These are phyloP conservation scores for Mus minutoides DNA, from an alignment of 2,797 vertebrate species.

Conservation along the genomic window DNA sequence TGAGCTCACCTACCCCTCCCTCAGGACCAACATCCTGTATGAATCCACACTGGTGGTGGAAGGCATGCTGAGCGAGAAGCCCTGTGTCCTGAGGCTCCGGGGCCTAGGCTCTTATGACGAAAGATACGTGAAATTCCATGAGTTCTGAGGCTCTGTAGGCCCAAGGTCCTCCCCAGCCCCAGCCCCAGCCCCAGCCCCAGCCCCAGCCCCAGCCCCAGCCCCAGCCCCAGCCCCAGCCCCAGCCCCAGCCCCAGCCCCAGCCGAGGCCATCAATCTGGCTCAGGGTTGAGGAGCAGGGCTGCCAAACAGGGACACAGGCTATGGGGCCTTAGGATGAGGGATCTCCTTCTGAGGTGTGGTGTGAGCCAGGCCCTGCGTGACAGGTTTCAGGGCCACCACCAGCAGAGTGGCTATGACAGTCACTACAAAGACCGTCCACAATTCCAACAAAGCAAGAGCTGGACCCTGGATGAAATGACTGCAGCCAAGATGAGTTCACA, in stretches of 20 bases:
- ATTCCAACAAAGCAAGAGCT: background rate
- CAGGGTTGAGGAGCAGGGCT: background rate
- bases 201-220: too few species aligned
- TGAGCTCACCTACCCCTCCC: background rate
- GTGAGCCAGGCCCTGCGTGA: background rate
- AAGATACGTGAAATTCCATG: conserved; percentile 63
- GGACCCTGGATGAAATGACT: background rate
- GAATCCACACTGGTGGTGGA: conserved; percentile 85
- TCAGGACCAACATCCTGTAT: conserved; percentile 88
- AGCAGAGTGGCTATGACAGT: background rate
- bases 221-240: too few species aligned
- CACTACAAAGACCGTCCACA: background rate
- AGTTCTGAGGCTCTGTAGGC: background rate
- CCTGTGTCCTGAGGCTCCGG: conserved; percentile 87
- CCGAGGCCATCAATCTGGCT: background rate
- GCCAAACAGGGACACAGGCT: background rate
- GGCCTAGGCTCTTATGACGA: conserved; percentile 90
- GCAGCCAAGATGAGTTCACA: background rate
- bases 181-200: too few species aligned
- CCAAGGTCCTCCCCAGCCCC: too few species aligned
- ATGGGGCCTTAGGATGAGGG: background rate
- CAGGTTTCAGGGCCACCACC: background rate
- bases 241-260: too few species aligned
- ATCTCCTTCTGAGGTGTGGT: background rate
- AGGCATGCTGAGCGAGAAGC: conserved; percentile 90